Evolutionary conservation across 2,888 invertebrate genomes (phyloP).

Genomic region (Octonoba sinensis): DNA sequence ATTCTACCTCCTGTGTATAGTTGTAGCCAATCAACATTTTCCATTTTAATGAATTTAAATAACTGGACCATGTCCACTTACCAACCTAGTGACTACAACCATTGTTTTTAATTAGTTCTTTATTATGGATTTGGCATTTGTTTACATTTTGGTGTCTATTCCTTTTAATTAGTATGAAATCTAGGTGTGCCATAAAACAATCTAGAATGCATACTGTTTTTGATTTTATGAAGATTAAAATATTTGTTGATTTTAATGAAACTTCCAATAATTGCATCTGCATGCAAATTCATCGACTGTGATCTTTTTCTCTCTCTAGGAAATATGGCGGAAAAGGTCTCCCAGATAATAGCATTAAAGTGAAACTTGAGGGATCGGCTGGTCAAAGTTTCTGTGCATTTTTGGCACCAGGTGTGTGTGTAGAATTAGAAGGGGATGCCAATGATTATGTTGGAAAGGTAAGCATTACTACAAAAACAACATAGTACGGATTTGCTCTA

Average conservation of each 20-base stretch:
- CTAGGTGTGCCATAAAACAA: too few relatives aligned
- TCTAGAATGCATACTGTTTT: too few relatives aligned
- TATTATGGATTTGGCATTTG: too few relatives aligned
- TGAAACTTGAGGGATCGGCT: constrained; percentile 90
- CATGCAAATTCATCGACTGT: constrained; percentile 4
- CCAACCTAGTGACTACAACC: too few relatives aligned
- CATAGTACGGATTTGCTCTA: background rate
- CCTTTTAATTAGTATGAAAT: too few relatives aligned
- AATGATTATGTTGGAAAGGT: constrained; percentile 97
- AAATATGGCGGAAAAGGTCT: constrained; percentile 89
- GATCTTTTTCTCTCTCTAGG: constrained; percentile 73
- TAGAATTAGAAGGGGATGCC: constrained; percentile 94
- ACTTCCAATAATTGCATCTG: constrained; percentile 66
- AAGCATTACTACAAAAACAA: constrained; percentile 14
- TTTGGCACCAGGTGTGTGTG: constrained; percentile 88
- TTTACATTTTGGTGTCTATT: too few relatives aligned
- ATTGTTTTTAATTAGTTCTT: too few relatives aligned
- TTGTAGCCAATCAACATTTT: too few relatives aligned
- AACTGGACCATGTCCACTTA: too few relatives aligned
- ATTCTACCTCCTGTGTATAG: too few relatives aligned
- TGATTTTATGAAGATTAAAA: too few relatives aligned
- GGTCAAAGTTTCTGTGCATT: constrained; percentile 99
- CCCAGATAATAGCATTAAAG: constrained; percentile 82
- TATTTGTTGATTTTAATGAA: constrained; percentile 68
- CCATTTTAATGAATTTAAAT: too few relatives aligned